A percentile compares a stretch with the other conserved stretches of the same genome.
Conservation (phyloP, 2,797 vertebrate species). For the Bucorvus abyssinicus region DNA sequence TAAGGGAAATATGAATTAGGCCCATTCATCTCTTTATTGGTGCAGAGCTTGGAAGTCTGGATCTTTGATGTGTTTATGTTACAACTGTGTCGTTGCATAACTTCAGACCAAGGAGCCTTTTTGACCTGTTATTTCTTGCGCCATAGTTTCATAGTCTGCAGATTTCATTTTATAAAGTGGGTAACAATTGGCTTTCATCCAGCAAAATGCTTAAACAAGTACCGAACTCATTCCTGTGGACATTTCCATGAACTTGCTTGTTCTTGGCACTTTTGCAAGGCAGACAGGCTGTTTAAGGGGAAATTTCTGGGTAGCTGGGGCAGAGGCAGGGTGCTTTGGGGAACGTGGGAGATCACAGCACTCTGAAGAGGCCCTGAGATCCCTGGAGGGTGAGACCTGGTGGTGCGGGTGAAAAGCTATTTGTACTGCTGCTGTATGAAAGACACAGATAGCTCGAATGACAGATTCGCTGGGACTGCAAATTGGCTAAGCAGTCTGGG, state of each 20-base stretch:
- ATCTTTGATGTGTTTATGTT: conserved; percentile 34
- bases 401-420: neutral
- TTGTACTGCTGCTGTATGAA: neutral
- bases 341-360: neutral
- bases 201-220: neutral
- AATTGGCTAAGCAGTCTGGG: neutral
- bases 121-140: conserved; percentile 2
- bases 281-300: neutral
- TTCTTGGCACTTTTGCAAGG: neutral
- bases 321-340: neutral
- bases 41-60: neutral
- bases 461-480: neutral
- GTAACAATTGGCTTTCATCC: neutral
- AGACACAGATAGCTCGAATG: neutral
- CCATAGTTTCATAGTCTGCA: neutral
- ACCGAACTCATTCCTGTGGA: neutral
- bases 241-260: neutral
- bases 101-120: neutral
- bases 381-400: neutral
- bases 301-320: neutral
- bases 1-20: conserved; percentile 51
- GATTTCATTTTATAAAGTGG: neutral
- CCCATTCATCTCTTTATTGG: conserved; percentile 25
- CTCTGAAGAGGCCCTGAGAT: neutral
- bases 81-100: conserved; percentile 5